Percentiles rank a stretch among this genome's conserved stretches.
These are phyloP conservation scores for Buteo buteo DNA, from an alignment of 2,113 vertebrate genomes.

Conservation along the genomic window DNA sequence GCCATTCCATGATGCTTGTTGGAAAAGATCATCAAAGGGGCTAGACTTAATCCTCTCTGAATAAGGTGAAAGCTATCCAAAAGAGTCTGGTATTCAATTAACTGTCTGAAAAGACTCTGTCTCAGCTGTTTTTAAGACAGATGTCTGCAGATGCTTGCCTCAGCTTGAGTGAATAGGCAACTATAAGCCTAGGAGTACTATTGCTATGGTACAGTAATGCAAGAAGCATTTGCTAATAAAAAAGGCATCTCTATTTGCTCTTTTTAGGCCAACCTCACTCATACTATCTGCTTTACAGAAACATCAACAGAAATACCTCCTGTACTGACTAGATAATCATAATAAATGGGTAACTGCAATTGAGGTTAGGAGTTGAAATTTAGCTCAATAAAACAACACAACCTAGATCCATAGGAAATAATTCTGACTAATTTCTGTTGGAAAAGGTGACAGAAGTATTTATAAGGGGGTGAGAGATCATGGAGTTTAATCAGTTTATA, in stretches of 20 bases:
- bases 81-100: not conserved
- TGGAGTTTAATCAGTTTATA: slow-evolving; percentile 31
- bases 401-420: not conserved
- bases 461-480: not conserved
- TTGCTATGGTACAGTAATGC: not conserved
- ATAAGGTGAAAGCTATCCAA: not conserved
- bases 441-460: not conserved
- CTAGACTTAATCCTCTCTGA: not conserved
- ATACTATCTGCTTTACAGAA: not conserved
- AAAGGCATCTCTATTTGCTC: not conserved
- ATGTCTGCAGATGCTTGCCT: not conserved
- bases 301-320: not conserved
- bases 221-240: not conserved
- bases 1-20: not conserved
- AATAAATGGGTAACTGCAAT: not conserved
- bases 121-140: not conserved
- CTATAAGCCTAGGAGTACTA: not conserved
- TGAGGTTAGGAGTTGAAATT: not conserved
- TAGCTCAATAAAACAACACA: not conserved
- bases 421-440: not conserved
- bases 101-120: not conserved
- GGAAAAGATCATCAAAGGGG: not conserved
- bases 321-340: not conserved
- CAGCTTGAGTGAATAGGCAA: not conserved
- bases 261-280: not conserved